Base-by-base conservation (phyloP, 35 echinoderm and acorn worm genomes). In the Strongylocentrotus purpuratus region DNA sequence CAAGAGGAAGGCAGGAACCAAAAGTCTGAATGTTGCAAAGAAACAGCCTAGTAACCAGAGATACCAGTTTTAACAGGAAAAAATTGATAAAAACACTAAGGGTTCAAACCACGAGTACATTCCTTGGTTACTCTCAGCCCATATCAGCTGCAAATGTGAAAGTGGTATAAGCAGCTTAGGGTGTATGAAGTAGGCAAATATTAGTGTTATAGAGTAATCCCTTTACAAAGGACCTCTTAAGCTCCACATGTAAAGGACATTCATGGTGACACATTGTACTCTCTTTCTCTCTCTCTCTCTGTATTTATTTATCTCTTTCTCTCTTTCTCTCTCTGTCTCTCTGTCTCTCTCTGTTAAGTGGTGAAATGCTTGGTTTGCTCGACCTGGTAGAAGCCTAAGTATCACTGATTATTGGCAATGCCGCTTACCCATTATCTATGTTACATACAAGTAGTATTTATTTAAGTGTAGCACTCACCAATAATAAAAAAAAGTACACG, bases 151-250 rank as follows among this genome's bases (percentile, higher is more conserved):
- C 65, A 78, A 78, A 28, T n/a, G 65, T 78, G 22, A 78, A 78
- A 78, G 65, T 78, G 65, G 65, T 28, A 78, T 78, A 78, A 78
- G 65, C 65, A 78, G 65, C 65, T 78, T 78, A 78, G 20, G 20
- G 65, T 78, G 20, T 78, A 89, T 33, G 87, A 46, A 33, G 45
- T 18, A 89, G 87, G 87, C 33, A 89, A 89, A 89, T 89, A 89
- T 89, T 89, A 89, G 87, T 46, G 45, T 41, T 46, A 89, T 89
- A 17, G 9, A 88, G 87, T 89, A 89, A 41, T 89, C 87, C 87
- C 5, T 89, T 89, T 46, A 89, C 20, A 89, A 46, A 33, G n/a
- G 87, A 45, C 45, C 33, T 33, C 32, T 89, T 89, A 46, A 89
- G 87, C 33, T 33, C 32, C 31, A 89, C 45, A 46, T 89, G 65